Evolutionary conservation across 2,113 vertebrate species (phyloP).

Genomic region (Microcebus murinus): DNA sequence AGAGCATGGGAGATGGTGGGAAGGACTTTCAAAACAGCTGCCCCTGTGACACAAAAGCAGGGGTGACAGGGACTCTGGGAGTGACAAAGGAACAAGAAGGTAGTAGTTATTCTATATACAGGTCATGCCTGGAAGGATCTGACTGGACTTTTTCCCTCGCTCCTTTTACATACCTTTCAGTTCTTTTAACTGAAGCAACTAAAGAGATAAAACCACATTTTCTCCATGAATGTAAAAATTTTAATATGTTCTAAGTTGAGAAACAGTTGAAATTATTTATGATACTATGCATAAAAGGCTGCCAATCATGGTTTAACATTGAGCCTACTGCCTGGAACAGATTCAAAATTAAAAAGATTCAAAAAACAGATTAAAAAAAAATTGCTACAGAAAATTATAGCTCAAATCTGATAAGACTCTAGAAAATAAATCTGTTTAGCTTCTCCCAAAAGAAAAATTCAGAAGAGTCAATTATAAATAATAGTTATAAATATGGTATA

Average conservation of each 20-base stretch:
- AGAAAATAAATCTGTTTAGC: conserved; percentile 39
- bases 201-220: conserved; percentile 34
- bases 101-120: neutral
- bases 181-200: conserved; percentile 3
- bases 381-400: conserved; percentile 47
- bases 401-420: neutral
- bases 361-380: neutral
- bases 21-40: neutral
- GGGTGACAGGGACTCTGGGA: neutral
- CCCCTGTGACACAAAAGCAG: neutral
- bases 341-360: neutral
- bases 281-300: conserved; percentile 3
- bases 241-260: conserved; percentile 29
- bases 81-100: neutral
- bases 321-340: neutral
- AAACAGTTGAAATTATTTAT: conserved; percentile 55
- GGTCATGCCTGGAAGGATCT: neutral
- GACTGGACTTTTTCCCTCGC: neutral
- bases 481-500: neutral
- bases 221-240: neutral
- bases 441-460: conserved; percentile 23
- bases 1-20: no score
- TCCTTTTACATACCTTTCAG: neutral
- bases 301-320: conserved; percentile 24
- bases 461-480: neutral